Evolutionary conservation across 1,140 invertebrate genomes (phyloP).

Genomic region (Diplogasteroides magnus): DNA sequence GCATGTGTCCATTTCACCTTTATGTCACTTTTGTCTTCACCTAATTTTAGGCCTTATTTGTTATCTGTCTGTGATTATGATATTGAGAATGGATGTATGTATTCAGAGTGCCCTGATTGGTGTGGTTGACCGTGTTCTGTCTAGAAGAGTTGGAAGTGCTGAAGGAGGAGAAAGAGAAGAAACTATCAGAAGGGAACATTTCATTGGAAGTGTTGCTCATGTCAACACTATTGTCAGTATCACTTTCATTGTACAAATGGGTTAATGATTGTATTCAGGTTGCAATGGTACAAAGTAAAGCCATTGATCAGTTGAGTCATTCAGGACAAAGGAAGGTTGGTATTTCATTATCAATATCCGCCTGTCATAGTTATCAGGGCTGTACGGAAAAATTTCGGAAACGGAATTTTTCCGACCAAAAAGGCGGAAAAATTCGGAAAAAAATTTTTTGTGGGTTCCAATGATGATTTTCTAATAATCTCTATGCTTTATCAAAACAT

Average conservation of each 20-base stretch:
- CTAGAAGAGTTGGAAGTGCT: background rate
- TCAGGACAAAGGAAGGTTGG: conserved; percentile 25
- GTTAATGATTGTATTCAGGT: conserved; percentile 33
- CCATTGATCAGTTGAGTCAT: conserved; percentile 39
- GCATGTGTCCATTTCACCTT: too few relatives aligned
- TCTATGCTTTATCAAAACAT: too few relatives aligned
- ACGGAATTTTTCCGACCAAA: too few relatives aligned
- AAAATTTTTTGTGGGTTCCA: too few relatives aligned
- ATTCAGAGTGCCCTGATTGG: background rate
- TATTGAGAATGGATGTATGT: background rate
- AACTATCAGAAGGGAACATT: conserved; percentile 37
- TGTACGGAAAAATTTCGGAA: too few relatives aligned
- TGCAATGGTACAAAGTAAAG: conserved; percentile 27
- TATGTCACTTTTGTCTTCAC: too few relatives aligned
- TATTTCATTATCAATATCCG: background rate
- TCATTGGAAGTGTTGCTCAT: conserved; percentile 44
- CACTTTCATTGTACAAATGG: conserved; percentile 1
- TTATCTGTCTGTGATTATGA: too few relatives aligned
- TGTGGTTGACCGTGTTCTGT: background rate
- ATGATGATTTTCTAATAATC: too few relatives aligned
- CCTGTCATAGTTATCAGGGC: too few relatives aligned
- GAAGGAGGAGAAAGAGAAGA: conserved; percentile 17
- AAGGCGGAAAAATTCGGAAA: too few relatives aligned
- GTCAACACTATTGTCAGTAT: conserved; percentile 44
- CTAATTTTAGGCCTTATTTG: too few relatives aligned